These are phyloP conservation scores for Phrixothrix hirtus DNA, from an alignment of 2,888 invertebrate genomes.

Conservation along the genomic window DNA sequence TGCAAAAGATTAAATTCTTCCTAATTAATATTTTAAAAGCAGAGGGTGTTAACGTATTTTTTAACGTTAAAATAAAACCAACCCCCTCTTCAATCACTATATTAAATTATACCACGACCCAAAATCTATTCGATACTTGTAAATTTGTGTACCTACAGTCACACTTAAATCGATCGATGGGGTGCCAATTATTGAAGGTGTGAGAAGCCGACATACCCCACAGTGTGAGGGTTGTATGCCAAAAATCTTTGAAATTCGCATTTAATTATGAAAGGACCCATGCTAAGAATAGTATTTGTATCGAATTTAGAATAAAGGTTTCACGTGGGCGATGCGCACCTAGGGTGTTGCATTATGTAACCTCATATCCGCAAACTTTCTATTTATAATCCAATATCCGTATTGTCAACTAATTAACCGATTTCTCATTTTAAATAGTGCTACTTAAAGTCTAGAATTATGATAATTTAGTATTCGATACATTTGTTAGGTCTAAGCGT, in stretches of 20 bases:
- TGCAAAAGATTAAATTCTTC: conserved; percentile 25
- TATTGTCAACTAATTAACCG: no score
- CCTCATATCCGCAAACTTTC: no score
- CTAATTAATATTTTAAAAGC: conserved; percentile 32
- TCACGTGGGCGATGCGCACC: no score
- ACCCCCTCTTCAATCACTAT: conserved; percentile 32
- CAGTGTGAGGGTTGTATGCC: conserved; percentile 16
- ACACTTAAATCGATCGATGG: conserved; percentile 3
- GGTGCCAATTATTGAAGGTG: conserved; percentile 21
- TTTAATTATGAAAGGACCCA: conserved; percentile 31
- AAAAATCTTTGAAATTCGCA: conserved; percentile 27
- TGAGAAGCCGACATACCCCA: conserved; percentile 23
- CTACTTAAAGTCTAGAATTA: no score
- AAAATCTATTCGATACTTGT: no score
- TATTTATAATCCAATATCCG: no score
- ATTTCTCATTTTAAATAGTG: no score
- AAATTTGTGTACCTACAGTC: no score
- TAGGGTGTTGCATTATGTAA: no score
- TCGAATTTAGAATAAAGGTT: conserved; percentile 37
- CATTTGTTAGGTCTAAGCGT: no score
- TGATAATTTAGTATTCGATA: no score
- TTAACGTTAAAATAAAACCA: conserved; percentile 30
- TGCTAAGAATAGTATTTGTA: conserved; percentile 38
- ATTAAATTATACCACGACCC: conserved; percentile 12
- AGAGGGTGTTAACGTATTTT: conserved; percentile 33